phyloP scores from a whole-genome alignment of 2,888 invertebrate species.

The Andricus quercusramuli region DNA sequence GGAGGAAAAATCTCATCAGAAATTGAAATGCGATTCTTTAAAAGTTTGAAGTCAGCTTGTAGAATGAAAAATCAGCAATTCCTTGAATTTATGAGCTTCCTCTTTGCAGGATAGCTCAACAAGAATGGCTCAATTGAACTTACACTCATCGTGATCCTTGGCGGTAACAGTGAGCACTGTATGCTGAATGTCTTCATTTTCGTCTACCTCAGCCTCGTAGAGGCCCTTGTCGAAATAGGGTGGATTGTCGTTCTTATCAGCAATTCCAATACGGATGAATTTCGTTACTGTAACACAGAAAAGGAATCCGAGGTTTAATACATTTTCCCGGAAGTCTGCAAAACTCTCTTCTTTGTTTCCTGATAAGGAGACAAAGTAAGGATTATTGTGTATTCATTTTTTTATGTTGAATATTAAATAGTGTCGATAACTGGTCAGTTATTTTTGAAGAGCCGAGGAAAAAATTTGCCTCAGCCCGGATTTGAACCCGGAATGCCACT shows the following conservation, averaged over 20 bases:
- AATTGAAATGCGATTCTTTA: neutral
- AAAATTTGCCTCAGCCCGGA: no score
- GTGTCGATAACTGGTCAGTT: no score
- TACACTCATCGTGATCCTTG: slow-evolving; percentile 99
- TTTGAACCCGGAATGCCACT: no score
- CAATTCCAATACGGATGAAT: slow-evolving; percentile 98
- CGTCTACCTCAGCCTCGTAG: slow-evolving; percentile 98
- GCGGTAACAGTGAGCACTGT: slow-evolving; percentile 98
- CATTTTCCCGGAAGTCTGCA: neutral
- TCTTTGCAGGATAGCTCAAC: neutral
- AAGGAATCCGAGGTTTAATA: slow-evolving; percentile 20
- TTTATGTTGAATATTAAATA: no score
- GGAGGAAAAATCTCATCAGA: slow-evolving; percentile 6
- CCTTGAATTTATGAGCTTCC: neutral
- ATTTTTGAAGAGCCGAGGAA: no score
- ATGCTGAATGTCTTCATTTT: slow-evolving; percentile 98
- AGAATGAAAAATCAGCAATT: slow-evolving; percentile 26
- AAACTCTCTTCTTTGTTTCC: slow-evolving; percentile 10
- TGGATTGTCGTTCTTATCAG: slow-evolving; percentile 99
- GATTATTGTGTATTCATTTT: no score
- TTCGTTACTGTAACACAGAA: slow-evolving; percentile 91
- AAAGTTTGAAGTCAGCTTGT: neutral
- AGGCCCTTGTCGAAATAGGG: slow-evolving; percentile 98
- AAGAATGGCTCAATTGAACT: slow-evolving; percentile 79
- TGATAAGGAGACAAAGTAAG: no score